phyloP scores from a whole-genome alignment of 2,797 vertebrate species.

The Mormyrops attenuatus region DNA sequence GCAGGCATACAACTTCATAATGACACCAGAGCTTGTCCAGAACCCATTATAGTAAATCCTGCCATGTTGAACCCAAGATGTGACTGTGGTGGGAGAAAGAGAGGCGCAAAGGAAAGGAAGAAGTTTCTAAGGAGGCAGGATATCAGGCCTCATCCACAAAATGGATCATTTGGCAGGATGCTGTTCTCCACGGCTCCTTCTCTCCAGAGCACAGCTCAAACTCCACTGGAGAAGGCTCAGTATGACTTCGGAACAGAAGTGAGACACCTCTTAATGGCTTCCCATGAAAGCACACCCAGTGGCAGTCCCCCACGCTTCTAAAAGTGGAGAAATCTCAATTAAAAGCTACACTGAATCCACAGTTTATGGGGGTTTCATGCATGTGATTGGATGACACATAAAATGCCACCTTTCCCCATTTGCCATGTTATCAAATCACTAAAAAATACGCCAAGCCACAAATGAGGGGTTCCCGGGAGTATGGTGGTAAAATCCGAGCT shows the following conservation, averaged over 20 bases:
- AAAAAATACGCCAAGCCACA: background rate
- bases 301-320: background rate
- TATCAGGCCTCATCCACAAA: background rate
- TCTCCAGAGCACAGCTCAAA: background rate
- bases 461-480: constrained; percentile 5
- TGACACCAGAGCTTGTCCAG: background rate
- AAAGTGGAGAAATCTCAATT: background rate
- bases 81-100: background rate
- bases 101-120: background rate
- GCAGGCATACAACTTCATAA: background rate
- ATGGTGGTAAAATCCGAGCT: background rate
- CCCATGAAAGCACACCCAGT: constrained; percentile 1
- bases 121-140: background rate
- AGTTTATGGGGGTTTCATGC: background rate
- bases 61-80: background rate
- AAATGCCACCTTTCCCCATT: constrained; percentile 1
- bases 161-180: background rate
- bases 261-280: constrained; percentile 2
- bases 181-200: background rate
- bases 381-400: background rate
- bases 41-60: background rate
- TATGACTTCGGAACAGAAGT: background rate
- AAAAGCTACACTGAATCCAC: background rate
- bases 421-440: constrained; percentile 6
- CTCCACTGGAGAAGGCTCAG: background rate